A percentile compares a stretch with the other conserved stretches of the same genome.
Evolutionary conservation across 2,797 vertebrate genomes (phyloP).

Genomic region (Sebastes flavidus): DNA sequence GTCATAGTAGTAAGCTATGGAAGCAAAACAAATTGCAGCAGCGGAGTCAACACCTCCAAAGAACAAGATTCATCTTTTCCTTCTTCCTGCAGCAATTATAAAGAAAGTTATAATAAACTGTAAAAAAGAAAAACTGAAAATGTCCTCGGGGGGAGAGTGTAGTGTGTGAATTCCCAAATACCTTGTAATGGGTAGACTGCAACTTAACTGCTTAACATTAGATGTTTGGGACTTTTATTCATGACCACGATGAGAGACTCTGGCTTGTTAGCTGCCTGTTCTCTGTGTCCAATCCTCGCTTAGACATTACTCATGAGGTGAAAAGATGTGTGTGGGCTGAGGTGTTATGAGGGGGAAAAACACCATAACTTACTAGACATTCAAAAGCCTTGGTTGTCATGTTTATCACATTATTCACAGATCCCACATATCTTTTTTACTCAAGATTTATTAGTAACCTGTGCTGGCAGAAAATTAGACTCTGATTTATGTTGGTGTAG

Average conservation of each 20-base stretch:
- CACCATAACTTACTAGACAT: not conserved
- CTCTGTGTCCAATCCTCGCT: not conserved
- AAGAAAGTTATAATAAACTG: conserved; percentile 24
- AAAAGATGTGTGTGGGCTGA: not conserved
- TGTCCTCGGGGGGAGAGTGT: conserved; percentile 4
- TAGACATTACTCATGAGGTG: not conserved
- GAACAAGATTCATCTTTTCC: conserved; percentile 14
- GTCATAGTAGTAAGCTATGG: not conserved
- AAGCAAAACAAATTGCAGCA: conserved; percentile 9
- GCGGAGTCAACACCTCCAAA: conserved; percentile 7
- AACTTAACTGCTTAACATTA: conserved; percentile 34
- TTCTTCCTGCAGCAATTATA: conserved; percentile 25
- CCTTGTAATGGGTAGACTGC: conserved; percentile 23
- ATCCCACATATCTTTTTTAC: not conserved
- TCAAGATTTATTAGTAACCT: not conserved
- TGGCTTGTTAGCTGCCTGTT: not conserved
- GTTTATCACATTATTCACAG: conserved; percentile 12
- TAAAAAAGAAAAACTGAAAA: conserved; percentile 20
- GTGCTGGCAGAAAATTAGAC: not conserved
- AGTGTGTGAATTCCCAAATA: conserved; percentile 3
- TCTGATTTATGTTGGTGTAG: not conserved
- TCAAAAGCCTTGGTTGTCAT: not conserved
- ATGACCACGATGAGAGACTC: not conserved
- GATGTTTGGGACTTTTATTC: not conserved
- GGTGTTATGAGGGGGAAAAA: not conserved